These are phyloP conservation scores for Iphiclides podalirius DNA, from an alignment of 2,888 invertebrate genomes.

Conservation along the genomic window DNA sequence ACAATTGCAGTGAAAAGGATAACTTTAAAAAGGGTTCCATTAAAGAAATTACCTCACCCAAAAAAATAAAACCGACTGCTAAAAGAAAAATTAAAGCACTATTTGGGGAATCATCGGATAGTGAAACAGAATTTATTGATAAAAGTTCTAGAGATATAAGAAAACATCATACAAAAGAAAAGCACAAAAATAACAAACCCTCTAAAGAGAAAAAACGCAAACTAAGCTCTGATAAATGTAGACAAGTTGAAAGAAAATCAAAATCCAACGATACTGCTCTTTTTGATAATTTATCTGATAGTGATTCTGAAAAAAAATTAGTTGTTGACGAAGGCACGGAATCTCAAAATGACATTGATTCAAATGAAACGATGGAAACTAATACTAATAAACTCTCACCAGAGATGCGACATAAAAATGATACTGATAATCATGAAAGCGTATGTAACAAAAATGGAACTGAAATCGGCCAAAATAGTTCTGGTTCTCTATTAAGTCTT, in stretches of 20 bases:
- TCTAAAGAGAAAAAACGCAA: slow-evolving; percentile 30
- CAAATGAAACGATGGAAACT: slow-evolving; percentile 30
- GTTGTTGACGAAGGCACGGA: slow-evolving; percentile 42
- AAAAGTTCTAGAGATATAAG: slow-evolving; percentile 18
- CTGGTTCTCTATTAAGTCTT: slow-evolving; percentile 8
- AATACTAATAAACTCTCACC: slow-evolving; percentile 13
- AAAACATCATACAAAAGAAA: slow-evolving; percentile 35
- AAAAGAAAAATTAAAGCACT: slow-evolving; percentile 73
- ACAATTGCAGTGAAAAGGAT: slow-evolving; percentile 14
- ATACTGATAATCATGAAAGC: neutral
- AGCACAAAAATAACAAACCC: slow-evolving; percentile 34
- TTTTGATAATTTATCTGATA: slow-evolving; percentile 30
- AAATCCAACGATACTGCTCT: slow-evolving; percentile 11
- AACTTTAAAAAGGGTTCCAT: slow-evolving; percentile 28
- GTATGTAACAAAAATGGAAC: neutral
- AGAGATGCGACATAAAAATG: neutral
- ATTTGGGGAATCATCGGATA: slow-evolving; percentile 75
- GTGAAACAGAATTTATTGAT: slow-evolving; percentile 37
- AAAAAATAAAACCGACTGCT: slow-evolving; percentile 45
- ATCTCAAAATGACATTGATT: slow-evolving; percentile 8
- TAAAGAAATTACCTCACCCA: slow-evolving; percentile 36
- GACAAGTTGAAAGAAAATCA: slow-evolving; percentile 28
- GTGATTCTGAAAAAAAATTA: slow-evolving; percentile 54
- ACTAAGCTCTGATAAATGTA: slow-evolving; percentile 29
- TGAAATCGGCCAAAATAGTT: neutral